Evolutionary conservation across 2,888 invertebrate genomes (phyloP), one percentile per base, ranked within the genome.

Genomic region (Acanthacorydalis orientalis): DNA sequence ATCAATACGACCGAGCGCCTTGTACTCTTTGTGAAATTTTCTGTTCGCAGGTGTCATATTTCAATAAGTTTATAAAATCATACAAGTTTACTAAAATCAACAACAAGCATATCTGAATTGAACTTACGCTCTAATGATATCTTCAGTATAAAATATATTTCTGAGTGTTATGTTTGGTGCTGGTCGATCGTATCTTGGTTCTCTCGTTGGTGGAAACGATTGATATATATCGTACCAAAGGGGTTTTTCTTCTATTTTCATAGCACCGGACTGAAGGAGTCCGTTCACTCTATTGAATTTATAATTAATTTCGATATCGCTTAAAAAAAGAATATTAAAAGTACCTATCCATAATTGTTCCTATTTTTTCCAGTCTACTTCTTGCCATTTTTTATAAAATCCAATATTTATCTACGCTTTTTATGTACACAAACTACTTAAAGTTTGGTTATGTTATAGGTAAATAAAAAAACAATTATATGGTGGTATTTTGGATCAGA

Each of bases 221-320:
- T 79, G 78, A 62, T 93, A 96, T 16, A 97, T 69, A 60, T 90
- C 86, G 61, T 83, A 91, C 97, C 97, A 97, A 9, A 96, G 50
- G 0, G 97, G 97, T 52, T 83, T 75, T 57, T 95, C 90, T 54
- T 83, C 80, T 48, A 77, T 69, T 59, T 77, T 81, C 63, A 93
- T 69, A 4, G 85, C 91, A 43, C 86, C 85, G 16, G 84, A 75
- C 50, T 78, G 74, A 11, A 96, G 61, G 34, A 97, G 69, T 6
- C 91, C 89, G 54, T 77, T 75, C 2, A 83, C 72, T 62, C 92
- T 89, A 60, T 35, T 68, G 63, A 52, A 42, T 43, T 8, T 37
- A 16, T 10, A 33, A 15, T 44, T 34, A 11, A 34, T 14, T 16
- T 15, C 11, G 11, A 31, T 34, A 8, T 33, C 23, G 7, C 31